Evolutionary conservation across 2,113 vertebrate genomes (phyloP).

Genomic region (Natator depressus): DNA sequence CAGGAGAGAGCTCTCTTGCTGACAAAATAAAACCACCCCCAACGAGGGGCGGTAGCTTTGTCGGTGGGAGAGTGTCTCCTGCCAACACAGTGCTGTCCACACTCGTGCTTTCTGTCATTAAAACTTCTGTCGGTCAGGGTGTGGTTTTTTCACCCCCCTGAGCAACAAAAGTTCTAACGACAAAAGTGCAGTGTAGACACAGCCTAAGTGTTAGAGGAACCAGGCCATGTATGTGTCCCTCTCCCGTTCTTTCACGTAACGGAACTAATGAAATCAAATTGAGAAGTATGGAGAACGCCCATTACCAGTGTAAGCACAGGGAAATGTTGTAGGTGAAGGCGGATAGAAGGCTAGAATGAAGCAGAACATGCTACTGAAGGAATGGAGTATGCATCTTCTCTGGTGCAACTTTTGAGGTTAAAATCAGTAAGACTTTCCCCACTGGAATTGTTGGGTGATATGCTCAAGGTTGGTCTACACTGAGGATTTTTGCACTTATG

Average conservation of each 20-base stretch:
- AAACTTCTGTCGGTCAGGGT: too few species aligned
- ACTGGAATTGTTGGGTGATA: background rate
- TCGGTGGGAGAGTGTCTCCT: too few species aligned
- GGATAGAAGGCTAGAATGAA: background rate
- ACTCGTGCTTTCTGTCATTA: too few species aligned
- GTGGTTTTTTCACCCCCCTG: too few species aligned
- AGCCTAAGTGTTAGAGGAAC: background rate
- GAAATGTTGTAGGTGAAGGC: background rate
- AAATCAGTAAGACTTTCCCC: background rate
- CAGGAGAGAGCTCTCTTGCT: too few species aligned
- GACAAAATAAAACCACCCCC: too few species aligned
- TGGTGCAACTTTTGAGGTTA: background rate
- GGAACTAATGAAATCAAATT: conserved; percentile 11
- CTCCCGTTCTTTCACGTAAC: conserved; percentile 36
- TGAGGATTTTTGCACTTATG: background rate
- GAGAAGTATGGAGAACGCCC: conserved; percentile 4
- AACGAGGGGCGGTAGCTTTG: too few species aligned
- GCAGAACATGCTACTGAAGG: background rate
- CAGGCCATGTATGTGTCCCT: background rate
- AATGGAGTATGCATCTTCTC: background rate
- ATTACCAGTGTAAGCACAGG: background rate
- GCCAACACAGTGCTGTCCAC: too few species aligned
- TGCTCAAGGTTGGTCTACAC: background rate
- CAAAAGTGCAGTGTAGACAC: too few species aligned
- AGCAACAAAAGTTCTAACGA: too few species aligned